Evolutionary conservation across 1,140 invertebrate species (phyloP).

Genomic region (Brachionus paranguensis): DNA sequence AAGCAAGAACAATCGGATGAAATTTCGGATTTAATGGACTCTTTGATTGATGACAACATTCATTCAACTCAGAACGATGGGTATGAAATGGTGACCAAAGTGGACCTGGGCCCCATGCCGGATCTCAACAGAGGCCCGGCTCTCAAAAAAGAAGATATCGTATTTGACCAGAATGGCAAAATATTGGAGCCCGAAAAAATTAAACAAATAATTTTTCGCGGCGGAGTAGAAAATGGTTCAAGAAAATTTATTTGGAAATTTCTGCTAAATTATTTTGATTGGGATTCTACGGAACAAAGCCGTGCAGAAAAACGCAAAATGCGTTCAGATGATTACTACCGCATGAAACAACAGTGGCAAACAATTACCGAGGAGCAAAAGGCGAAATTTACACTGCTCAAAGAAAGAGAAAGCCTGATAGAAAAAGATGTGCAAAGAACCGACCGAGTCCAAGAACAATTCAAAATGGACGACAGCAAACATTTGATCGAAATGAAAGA

Average conservation of each 20-base stretch:
- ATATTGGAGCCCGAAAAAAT: slow-evolving; percentile 57
- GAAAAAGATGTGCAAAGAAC: slow-evolving; percentile 97
- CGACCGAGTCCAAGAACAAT: slow-evolving; percentile 83
- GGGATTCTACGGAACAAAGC: slow-evolving; percentile 70
- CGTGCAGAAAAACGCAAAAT: slow-evolving; percentile 51
- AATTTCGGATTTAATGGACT: slow-evolving; percentile 50
- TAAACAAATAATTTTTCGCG: slow-evolving; percentile 77
- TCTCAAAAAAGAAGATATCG: slow-evolving; percentile 72
- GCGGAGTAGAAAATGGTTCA: slow-evolving; percentile 67
- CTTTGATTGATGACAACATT: not conserved
- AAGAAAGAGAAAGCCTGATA: slow-evolving; percentile 85
- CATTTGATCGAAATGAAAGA: slow-evolving; percentile 78
- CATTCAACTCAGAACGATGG: not conserved
- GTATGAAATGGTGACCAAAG: slow-evolving; percentile 39
- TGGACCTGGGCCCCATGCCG: slow-evolving; percentile 18
- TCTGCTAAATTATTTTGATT: slow-evolving; percentile 78
- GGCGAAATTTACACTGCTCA: slow-evolving; percentile 62
- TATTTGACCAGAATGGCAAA: slow-evolving; percentile 69
- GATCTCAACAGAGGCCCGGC: slow-evolving; percentile 60
- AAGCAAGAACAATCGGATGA: slow-evolving; percentile 55
- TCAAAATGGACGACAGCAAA: slow-evolving; percentile 79
- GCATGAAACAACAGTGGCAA: slow-evolving; percentile 94
- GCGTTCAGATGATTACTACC: slow-evolving; percentile 63
- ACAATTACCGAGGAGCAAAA: slow-evolving; percentile 80
- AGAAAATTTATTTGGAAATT: slow-evolving; percentile 88